Conservation (phyloP, 2,113 vertebrate species). For the Arizona elegans region DNA sequence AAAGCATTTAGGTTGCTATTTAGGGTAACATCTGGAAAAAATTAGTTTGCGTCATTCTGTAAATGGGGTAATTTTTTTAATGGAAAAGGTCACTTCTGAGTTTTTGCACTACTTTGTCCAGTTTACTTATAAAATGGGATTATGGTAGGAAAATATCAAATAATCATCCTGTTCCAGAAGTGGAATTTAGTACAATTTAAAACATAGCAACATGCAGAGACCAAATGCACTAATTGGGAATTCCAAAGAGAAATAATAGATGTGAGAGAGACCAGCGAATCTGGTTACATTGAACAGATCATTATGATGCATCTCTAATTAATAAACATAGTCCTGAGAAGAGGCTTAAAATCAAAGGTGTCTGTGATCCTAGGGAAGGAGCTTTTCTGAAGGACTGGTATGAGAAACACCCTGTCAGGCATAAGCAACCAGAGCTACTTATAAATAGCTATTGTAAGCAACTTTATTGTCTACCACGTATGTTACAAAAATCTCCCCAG, state of each 20-base stretch:
- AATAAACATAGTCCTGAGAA: background rate
- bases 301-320: background rate
- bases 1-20: background rate
- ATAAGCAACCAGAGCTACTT: too few species aligned
- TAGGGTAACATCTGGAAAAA: background rate
- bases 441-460: too few species aligned
- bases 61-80: background rate
- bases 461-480: too few species aligned
- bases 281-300: background rate
- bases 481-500: background rate
- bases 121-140: background rate
- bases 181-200: background rate
- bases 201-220: background rate
- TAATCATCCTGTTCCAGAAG: background rate
- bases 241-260: background rate
- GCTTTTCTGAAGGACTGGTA: background rate
- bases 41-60: background rate
- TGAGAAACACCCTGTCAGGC: background rate
- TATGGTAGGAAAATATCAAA: background rate
- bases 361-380: background rate
- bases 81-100: background rate
- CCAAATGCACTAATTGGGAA: background rate
- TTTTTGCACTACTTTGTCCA: background rate
- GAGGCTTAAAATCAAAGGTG: background rate
- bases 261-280: background rate